Conservation (phyloP, 2,797 vertebrate species). For the Diplodus puntazzo region DNA sequence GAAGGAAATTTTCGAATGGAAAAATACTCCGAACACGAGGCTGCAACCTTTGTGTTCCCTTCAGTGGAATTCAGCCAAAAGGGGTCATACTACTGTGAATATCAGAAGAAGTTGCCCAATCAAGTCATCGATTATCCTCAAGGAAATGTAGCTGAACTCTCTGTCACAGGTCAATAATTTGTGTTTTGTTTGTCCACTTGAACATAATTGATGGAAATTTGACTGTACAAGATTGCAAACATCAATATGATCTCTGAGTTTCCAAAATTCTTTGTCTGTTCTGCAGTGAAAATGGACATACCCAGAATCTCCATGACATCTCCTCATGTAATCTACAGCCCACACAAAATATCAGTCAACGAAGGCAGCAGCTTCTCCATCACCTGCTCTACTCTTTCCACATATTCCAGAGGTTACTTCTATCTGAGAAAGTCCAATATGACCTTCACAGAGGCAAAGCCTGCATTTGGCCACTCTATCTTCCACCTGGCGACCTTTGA, state of each 20-base stretch:
- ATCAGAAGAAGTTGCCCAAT: too few relatives aligned
- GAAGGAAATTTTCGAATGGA: too few relatives aligned
- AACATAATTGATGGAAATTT: not conserved
- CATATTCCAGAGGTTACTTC: constrained; percentile 72
- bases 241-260: not conserved
- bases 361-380: constrained; percentile 76
- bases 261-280: constrained; percentile 17
- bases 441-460: constrained; percentile 28
- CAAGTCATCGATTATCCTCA: too few relatives aligned
- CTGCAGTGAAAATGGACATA: constrained; percentile 74
- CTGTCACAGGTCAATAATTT: constrained; percentile 62
- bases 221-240: not conserved
- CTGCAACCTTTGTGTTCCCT: too few relatives aligned
- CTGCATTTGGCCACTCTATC: constrained; percentile 64
- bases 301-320: constrained; percentile 77
- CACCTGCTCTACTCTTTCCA: constrained; percentile 75
- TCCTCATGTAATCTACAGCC: constrained; percentile 69
- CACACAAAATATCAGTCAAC: constrained; percentile 68
- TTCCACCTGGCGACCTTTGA: constrained; percentile 73
- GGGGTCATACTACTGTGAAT: too few relatives aligned
- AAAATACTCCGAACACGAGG: too few relatives aligned
- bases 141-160: too few relatives aligned
- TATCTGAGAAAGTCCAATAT: constrained; percentile 56
- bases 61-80: too few relatives aligned
- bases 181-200: not conserved